phyloP scores from a whole-genome alignment of 2,888 invertebrate genomes.

The Resseliella maxima region DNA sequence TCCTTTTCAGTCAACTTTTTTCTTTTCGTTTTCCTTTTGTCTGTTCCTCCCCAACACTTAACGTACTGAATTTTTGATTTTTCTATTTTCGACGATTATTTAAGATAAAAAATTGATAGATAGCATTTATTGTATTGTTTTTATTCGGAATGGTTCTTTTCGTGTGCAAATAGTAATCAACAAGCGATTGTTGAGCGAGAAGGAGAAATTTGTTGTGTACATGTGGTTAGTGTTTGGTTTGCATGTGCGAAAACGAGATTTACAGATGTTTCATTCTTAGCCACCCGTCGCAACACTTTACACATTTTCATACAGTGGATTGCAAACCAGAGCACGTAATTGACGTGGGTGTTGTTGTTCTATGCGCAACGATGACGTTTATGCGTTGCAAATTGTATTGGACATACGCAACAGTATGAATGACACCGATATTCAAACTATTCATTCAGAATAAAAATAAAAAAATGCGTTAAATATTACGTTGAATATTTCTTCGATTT shows the following conservation, averaged over 20 bases:
- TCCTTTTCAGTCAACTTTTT: too few relatives aligned
- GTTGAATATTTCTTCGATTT: not conserved
- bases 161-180: slow-evolving; percentile 10
- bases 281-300: not conserved
- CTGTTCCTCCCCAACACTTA: too few relatives aligned
- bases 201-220: slow-evolving; percentile 21
- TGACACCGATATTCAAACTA: not conserved
- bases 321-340: not conserved
- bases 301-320: not conserved
- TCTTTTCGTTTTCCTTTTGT: too few relatives aligned
- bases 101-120: not conserved
- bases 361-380: slow-evolving; percentile 35
- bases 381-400: slow-evolving; percentile 30
- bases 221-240: not conserved
- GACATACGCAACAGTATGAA: slow-evolving; percentile 26
- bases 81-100: too few relatives aligned
- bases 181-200: slow-evolving; percentile 30
- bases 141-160: not conserved
- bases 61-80: too few relatives aligned
- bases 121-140: not conserved
- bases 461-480: not conserved
- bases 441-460: not conserved
- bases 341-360: slow-evolving; percentile 17
- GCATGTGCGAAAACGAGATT: slow-evolving; percentile 43
- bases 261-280: slow-evolving; percentile 1